Conservation (phyloP, 2,113 vertebrate species). For the Zosterops japonicus region DNA sequence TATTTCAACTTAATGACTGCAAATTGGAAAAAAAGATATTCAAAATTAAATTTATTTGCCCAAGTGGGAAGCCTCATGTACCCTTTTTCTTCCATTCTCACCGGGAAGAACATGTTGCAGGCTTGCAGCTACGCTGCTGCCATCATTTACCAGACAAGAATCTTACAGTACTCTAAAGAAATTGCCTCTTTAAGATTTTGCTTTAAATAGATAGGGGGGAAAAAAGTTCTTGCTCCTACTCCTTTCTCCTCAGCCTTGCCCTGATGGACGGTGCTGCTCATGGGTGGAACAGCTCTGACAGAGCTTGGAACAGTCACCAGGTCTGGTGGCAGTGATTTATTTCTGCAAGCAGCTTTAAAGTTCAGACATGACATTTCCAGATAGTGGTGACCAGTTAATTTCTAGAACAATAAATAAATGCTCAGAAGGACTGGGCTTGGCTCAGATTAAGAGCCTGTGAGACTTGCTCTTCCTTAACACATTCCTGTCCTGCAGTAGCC, state of each 20-base stretch:
- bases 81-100: neutral
- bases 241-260: neutral
- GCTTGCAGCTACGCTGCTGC: neutral
- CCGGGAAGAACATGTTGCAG: neutral
- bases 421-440: neutral
- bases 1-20: neutral
- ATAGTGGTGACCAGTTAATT: neutral
- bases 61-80: neutral
- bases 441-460: neutral
- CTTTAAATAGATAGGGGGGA: neutral
- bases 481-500: rapidly evolving
- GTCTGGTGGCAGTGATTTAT: neutral
- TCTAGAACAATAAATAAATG: neutral
- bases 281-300: neutral
- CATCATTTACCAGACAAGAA: neutral
- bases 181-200: neutral
- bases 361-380: neutral
- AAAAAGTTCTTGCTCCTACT: neutral
- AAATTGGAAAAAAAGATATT: neutral
- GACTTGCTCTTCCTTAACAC: neutral
- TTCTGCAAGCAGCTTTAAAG: neutral
- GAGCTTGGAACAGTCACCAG: neutral
- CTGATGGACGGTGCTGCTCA: neutral
- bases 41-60: neutral
- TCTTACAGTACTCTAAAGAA: neutral